Percentiles rank a stretch among this genome's conserved stretches.
Conservation (phyloP, 2,113 vertebrate genomes). For the Ceyx margarethae region DNA sequence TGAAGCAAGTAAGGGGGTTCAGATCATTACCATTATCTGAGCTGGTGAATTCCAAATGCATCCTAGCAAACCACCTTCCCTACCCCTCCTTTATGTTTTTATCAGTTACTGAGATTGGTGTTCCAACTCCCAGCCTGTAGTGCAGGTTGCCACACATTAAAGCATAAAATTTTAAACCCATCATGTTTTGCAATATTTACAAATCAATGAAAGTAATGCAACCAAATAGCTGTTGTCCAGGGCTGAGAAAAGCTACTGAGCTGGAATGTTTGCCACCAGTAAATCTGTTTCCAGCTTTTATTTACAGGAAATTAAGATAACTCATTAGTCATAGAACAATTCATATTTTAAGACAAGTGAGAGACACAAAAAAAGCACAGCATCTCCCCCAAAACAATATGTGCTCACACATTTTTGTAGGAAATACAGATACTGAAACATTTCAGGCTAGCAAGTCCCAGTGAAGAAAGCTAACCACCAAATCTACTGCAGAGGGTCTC, state of each 20-base stretch:
- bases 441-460: background rate
- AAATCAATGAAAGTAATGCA: background rate
- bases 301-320: background rate
- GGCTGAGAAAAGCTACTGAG: background rate
- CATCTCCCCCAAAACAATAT: background rate
- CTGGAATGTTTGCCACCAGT: background rate
- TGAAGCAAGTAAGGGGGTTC: accelerated
- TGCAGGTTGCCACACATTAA: background rate
- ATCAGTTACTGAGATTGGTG: background rate
- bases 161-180: conserved; percentile 37
- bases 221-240: background rate
- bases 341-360: background rate
- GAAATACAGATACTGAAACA: background rate
- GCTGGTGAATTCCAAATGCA: background rate
- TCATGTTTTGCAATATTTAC: conserved; percentile 7
- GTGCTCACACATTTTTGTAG: background rate
- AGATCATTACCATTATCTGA: background rate
- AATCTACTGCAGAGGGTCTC: background rate
- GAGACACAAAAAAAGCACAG: background rate
- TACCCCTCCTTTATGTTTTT: background rate
- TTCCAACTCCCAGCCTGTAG: background rate
- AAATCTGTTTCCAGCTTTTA: conserved; percentile 15
- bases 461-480: background rate
- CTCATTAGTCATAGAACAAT: background rate
- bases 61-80: background rate